Conservation (phyloP, 2,888 invertebrate genomes). For the Lissocephala sabroskyi region DNA sequence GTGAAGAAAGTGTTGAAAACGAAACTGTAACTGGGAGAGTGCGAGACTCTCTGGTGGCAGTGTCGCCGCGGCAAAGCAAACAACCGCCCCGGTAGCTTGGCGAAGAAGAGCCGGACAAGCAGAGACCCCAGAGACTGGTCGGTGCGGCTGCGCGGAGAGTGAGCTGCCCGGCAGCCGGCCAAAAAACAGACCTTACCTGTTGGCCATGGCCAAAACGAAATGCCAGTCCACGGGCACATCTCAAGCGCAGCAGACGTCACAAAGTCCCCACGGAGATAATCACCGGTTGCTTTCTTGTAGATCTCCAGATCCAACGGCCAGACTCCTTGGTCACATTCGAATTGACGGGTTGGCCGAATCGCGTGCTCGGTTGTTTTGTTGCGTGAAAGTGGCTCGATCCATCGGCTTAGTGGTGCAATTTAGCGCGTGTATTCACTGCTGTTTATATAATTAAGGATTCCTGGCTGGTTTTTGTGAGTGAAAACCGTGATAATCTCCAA, state of each 20-base stretch:
- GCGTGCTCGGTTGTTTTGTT: constrained; percentile 40
- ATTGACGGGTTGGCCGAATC: too few relatives aligned
- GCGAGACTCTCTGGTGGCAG: constrained; percentile 8
- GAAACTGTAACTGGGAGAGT: constrained; percentile 59
- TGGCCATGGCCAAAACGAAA: constrained; percentile 43
- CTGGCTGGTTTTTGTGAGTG: too few relatives aligned
- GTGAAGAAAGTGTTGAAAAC: constrained; percentile 65
- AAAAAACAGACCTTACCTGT: constrained; percentile 44
- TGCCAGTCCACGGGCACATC: constrained; percentile 55
- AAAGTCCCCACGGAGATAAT: constrained; percentile 3
- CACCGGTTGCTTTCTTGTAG: too few relatives aligned
- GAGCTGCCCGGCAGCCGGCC: not conserved
- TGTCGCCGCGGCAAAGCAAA: constrained; percentile 32
- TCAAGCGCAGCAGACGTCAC: constrained; percentile 53
- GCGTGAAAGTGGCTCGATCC: constrained; percentile 53
- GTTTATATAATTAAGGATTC: constrained; percentile 46
- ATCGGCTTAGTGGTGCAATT: constrained; percentile 2
- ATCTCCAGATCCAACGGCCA: too few relatives aligned
- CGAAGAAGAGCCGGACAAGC: constrained; percentile 40
- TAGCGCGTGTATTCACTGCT: constrained; percentile 5
- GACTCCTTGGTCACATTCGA: too few relatives aligned
- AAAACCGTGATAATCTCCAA: not conserved
- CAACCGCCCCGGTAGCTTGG: constrained; percentile 21
- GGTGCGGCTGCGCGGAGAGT: constrained; percentile 4
- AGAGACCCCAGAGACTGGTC: constrained; percentile 30